These are phyloP conservation scores for Semnornis frantzii DNA, from an alignment of 2,113 vertebrate genomes.

Conservation along the genomic window DNA sequence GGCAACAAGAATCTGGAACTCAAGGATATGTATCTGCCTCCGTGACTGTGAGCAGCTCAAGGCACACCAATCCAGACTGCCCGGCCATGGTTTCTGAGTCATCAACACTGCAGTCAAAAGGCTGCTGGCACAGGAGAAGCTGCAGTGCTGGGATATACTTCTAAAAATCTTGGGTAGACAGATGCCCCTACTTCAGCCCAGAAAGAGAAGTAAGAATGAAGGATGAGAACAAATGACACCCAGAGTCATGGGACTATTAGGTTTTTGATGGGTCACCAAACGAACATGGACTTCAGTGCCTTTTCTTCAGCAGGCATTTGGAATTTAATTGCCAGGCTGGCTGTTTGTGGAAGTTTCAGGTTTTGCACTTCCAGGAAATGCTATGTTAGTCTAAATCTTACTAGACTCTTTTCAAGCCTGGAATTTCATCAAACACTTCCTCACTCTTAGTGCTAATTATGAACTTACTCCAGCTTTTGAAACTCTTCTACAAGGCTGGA, in stretches of 20 bases:
- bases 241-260: not conserved
- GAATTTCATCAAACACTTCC: not conserved
- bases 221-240: not conserved
- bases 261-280: not conserved
- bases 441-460: not conserved
- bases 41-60: not conserved
- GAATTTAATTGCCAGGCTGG: not conserved
- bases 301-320: not conserved
- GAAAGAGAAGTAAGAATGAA: not conserved
- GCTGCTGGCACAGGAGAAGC: not conserved
- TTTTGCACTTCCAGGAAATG: not conserved
- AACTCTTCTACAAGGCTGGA: slow-evolving; percentile 81
- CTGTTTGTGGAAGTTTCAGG: not conserved
- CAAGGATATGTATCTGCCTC: too few relatives aligned
- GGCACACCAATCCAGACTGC: not conserved
- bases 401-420: not conserved
- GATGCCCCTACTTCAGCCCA: not conserved
- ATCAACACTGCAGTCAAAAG: not conserved
- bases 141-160: not conserved
- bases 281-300: not conserved
- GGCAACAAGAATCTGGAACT: not conserved
- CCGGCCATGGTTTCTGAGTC: not conserved
- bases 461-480: slow-evolving; percentile 83
- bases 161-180: not conserved
- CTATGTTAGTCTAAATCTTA: not conserved